Evolutionary conservation across 1,140 invertebrate species (phyloP), one percentile per base, ranked within the genome.

Genomic region (Trichonephila clavata): DNA sequence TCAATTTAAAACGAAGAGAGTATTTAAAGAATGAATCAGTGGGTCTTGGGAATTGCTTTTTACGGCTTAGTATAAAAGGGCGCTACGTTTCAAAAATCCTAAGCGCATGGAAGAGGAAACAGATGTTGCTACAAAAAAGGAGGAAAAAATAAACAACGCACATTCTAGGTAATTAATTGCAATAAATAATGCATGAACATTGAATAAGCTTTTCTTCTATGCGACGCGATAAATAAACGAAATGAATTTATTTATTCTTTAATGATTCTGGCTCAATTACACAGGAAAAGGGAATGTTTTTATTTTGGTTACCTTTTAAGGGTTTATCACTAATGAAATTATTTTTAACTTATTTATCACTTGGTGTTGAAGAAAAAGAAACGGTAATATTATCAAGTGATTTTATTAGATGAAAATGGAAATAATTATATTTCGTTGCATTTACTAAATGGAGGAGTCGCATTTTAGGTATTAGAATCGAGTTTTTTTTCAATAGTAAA

Each of bases 141-240:
- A 87, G 27, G 24, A 87, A 87, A 87, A 87, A 65, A 87, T 87
- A 87, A 87, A 87, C 61, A 63, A 57, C 86, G 60, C 21, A 63
- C 50, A 57, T 84, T 84, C 86, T 87, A 63, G 61, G 32, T 87
- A 87, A 87, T 87, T 87, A 87, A 87, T 61, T 87, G 32, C 39
- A 63, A 61, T 87, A 87, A 87, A 87, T 87, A 61, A 87, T 87
- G 86, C 86, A 87, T 87, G 86, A 61, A 63, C 27, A 87, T 87
- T 63, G 60, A 87, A 87, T 87, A 87, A 87, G 60, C 61, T 87
- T 87, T 63, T 63, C 59, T 61, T 63, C 21, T 65, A 20, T 14
- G 10, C 18, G 21, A 87, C 60, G 20, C 32, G 60, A 87, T 65
- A 87, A 63, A 60, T 60, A 87, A 87, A 87, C 86, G 61, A 43